Percentiles rank a stretch among this genome's conserved stretches.
Evolutionary conservation across 2,113 vertebrate species (phyloP).

Genomic region (Corythornis madagascariensis): DNA sequence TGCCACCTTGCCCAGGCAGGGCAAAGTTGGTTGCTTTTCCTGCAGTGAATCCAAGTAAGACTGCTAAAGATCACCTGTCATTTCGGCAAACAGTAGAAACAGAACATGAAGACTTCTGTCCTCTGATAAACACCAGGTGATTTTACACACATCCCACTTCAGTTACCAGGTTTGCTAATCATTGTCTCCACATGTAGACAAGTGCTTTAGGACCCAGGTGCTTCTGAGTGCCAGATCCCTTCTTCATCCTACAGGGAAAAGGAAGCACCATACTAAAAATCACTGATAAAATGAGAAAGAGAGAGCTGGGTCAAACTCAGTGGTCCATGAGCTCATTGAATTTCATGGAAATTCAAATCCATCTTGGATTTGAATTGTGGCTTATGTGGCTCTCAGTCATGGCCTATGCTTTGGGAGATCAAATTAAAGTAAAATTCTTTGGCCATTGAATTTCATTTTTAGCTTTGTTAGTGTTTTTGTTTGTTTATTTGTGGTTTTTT

Average conservation of each 20-base stretch:
- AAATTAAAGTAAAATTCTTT: neutral
- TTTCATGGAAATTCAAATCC: neutral
- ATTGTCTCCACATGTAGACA: neutral
- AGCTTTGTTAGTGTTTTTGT: neutral
- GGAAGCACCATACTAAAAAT: neutral
- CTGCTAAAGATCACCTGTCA: constrained; percentile 15
- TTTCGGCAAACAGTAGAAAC: constrained; percentile 21
- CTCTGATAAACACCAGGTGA: neutral
- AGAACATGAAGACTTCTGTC: neutral
- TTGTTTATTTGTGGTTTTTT: neutral
- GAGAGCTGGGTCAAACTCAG: neutral
- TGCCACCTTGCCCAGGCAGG: neutral
- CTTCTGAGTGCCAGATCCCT: neutral
- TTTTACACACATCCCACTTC: neutral
- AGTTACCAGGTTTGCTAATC: neutral
- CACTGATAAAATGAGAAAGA: neutral
- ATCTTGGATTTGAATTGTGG: neutral
- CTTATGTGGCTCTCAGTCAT: neutral
- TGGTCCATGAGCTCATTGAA: neutral
- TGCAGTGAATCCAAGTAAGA: neutral
- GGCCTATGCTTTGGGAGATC: neutral
- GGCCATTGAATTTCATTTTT: neutral
- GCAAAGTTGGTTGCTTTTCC: neutral
- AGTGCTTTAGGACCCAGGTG: neutral
- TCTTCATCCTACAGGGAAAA: neutral